These are phyloP conservation scores for Irena cyanogastra DNA, from an alignment of 2,113 vertebrate genomes.

Conservation along the genomic window DNA sequence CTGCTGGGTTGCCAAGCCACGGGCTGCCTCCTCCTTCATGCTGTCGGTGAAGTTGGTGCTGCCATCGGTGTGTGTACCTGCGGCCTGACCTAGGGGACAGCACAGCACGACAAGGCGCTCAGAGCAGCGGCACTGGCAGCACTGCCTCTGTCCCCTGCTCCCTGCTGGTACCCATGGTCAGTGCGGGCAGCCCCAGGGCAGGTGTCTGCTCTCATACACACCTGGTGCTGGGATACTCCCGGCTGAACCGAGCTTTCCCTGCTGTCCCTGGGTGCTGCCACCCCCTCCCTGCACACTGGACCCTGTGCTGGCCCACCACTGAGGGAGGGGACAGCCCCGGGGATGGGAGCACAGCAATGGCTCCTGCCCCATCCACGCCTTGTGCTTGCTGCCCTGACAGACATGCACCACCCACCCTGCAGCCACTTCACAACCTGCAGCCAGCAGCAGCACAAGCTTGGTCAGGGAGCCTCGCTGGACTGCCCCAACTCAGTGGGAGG, in stretches of 20 bases:
- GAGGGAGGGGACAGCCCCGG: neutral
- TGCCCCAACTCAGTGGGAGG: fast-evolving
- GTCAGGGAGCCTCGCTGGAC: neutral
- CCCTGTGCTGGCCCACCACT: neutral
- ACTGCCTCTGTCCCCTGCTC: neutral
- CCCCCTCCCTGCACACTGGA: neutral
- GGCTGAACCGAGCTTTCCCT: neutral
- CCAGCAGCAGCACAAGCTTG: fast-evolving
- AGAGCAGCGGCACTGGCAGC: neutral
- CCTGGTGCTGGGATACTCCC: neutral
- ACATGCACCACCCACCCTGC: fast-evolving
- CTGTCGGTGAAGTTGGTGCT: slow-evolving; percentile 71
- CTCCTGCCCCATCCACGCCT: neutral
- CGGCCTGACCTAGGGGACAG: slow-evolving; percentile 66
- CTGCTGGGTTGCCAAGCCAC: slow-evolving; percentile 29
- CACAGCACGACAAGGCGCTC: slow-evolving; percentile 2
- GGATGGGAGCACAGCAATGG: neutral
- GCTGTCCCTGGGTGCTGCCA: neutral
- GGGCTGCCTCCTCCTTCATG: slow-evolving; percentile 72
- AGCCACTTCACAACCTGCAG: neutral
- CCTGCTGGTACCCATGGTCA: fast-evolving
- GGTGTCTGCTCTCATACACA: neutral
- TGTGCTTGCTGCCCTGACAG: neutral
- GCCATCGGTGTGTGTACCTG: slow-evolving; percentile 56
- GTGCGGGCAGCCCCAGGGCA: neutral